phyloP scores from a whole-genome alignment of 2,113 vertebrate genomes.

The Gopherus flavomarginatus region DNA sequence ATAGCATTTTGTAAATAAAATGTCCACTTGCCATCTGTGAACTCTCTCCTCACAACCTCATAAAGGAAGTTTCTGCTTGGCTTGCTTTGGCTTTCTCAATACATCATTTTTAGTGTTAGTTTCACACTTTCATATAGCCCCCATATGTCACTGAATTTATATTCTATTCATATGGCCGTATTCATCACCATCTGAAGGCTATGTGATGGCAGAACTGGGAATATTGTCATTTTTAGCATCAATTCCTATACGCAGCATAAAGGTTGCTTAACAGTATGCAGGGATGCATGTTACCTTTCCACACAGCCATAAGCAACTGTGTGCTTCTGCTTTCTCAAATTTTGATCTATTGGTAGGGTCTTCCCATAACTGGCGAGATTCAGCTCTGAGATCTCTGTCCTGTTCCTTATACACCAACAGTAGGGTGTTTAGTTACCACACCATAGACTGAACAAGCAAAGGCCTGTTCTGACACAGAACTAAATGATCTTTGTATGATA shows the following conservation, averaged over 20 bases:
- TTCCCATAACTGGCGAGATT: rapidly evolving
- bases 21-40: conserved; percentile 1
- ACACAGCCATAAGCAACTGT: background rate
- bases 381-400: background rate
- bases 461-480: background rate
- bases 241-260: background rate
- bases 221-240: background rate
- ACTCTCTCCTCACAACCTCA: background rate
- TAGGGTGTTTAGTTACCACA: rapidly evolving
- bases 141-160: background rate
- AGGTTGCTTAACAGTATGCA: background rate
- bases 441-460: background rate
- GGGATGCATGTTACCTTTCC: rapidly evolving
- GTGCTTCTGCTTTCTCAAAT: background rate
- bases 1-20: background rate
- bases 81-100: conserved; percentile 6
- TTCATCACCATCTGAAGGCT: background rate
- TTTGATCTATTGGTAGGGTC: background rate
- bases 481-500: background rate
- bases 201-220: background rate
- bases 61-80: background rate
- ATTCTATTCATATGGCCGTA: background rate
- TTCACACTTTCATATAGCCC: background rate
- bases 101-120: background rate
- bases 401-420: background rate